Percentiles rank a stretch among this genome's conserved stretches.
Conservation (phyloP, 2,888 invertebrate genomes). For the Orthosia gracilis region DNA sequence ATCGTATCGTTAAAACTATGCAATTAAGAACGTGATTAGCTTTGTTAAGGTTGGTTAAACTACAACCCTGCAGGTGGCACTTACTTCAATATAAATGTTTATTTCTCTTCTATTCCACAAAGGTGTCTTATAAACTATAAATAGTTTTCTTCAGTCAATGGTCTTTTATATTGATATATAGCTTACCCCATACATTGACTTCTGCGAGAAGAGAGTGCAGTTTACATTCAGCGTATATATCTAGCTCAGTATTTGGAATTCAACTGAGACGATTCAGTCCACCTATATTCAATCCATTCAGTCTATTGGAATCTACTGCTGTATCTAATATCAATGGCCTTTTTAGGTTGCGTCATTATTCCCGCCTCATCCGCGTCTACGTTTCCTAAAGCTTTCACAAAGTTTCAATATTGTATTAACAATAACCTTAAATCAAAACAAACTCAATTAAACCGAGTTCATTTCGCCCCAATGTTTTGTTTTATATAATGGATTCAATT, state of each 20-base stretch:
- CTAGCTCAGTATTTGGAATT: constrained; percentile 3
- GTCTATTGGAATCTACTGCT: background rate
- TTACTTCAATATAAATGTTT: background rate
- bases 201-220: background rate
- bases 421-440: constrained; percentile 37
- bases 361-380: background rate
- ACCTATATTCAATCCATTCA: background rate
- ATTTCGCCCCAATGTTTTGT: constrained; percentile 45
- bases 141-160: background rate
- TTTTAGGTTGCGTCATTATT: background rate
- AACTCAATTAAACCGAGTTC: constrained; percentile 33
- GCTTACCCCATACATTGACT: background rate
- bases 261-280: background rate
- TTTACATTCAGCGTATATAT: background rate
- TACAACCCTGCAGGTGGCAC: background rate
- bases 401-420: constrained; percentile 23
- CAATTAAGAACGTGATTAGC: constrained; percentile 9
- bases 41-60: background rate
- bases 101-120: too few species aligned
- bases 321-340: background rate
- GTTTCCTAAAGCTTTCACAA: constrained; percentile 1
- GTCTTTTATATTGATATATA: background rate
- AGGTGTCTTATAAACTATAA: too few species aligned
- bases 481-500: constrained; percentile 32
- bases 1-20: background rate